A percentile compares a stretch with the other conserved stretches of the same genome.
phyloP scores from a whole-genome alignment of 2,797 vertebrate species.

The Aphelocoma californica region DNA sequence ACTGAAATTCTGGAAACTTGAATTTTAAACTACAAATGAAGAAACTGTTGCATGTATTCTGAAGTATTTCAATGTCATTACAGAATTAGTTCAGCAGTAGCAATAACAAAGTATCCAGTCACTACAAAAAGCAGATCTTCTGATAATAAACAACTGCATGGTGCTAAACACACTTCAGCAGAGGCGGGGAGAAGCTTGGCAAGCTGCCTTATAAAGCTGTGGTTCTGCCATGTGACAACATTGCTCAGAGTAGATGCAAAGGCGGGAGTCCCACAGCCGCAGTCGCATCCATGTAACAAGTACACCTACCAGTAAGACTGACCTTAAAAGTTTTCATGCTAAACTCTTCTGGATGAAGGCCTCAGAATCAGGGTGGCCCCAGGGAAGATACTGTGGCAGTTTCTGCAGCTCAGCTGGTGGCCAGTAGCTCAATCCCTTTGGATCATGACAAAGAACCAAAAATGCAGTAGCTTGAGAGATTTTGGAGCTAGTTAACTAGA shows the following conservation, averaged over 20 bases:
- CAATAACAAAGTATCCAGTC: not conserved
- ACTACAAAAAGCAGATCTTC: conserved; percentile 23
- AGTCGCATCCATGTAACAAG: not conserved
- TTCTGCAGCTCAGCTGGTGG: not conserved
- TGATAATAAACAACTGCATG: not conserved
- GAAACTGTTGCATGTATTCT: not conserved
- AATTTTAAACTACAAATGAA: not conserved
- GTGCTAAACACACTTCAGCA: not conserved
- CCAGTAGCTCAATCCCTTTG: not conserved
- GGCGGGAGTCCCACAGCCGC: not conserved
- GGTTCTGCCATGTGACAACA: not conserved
- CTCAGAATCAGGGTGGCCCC: not conserved
- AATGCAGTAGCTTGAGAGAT: not conserved
- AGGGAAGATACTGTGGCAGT: not conserved
- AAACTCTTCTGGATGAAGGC: not conserved
- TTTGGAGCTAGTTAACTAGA: not conserved
- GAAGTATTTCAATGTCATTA: not conserved
- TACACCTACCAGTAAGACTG: not conserved
- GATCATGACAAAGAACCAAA: not conserved
- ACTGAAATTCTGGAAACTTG: not conserved
- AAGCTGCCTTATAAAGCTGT: not conserved
- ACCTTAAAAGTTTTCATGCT: not conserved
- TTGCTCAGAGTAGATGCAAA: not conserved
- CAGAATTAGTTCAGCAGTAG: not conserved
- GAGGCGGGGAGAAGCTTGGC: not conserved